Conservation (phyloP, 2,113 vertebrate species). For the Arenaria interpres region DNA sequence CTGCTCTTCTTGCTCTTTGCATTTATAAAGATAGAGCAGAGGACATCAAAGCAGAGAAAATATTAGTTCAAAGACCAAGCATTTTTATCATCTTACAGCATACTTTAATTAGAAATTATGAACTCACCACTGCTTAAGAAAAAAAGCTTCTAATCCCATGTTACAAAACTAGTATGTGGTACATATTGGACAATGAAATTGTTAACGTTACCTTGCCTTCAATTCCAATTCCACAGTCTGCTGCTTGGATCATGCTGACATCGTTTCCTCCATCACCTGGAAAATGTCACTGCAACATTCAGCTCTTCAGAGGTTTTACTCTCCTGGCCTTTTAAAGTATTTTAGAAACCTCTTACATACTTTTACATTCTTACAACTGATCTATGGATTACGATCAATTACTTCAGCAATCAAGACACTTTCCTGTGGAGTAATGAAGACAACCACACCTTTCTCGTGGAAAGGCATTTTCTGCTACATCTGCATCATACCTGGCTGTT, state of each 20-base stretch:
- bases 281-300: constrained; percentile 4
- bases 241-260: constrained; percentile 99
- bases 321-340: background rate
- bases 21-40: background rate
- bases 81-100: background rate
- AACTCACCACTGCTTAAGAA: background rate
- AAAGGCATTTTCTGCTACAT: background rate
- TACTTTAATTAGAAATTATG: background rate
- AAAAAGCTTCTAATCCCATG: background rate
- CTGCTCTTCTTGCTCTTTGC: background rate
- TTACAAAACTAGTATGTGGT: background rate
- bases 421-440: background rate
- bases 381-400: background rate
- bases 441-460: background rate
- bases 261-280: constrained; percentile 97
- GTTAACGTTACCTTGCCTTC: constrained; percentile 88
- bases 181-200: background rate
- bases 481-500: background rate
- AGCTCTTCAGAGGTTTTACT: background rate
- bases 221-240: constrained; percentile 88
- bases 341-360: background rate
- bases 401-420: background rate
- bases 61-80: background rate
- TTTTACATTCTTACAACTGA: background rate
- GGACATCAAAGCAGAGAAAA: background rate